phyloP scores from a whole-genome alignment of 2,888 invertebrate genomes.

The Clunio marinus region DNA sequence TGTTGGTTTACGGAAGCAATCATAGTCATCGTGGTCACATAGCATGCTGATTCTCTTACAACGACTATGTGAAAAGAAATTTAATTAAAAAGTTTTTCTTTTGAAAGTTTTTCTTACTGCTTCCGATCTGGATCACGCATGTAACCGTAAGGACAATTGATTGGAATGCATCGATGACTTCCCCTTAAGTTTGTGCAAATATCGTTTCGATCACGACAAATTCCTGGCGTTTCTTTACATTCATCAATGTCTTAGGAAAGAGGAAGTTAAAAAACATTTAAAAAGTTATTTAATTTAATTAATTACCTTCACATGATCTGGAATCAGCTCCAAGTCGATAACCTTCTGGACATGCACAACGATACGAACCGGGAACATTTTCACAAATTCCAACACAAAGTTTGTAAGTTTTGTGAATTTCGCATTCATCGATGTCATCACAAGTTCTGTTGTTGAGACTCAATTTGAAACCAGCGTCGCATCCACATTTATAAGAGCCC shows the following conservation, averaged over 20 bases:
- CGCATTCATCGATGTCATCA: conserved; percentile 82
- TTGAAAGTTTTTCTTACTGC: conserved; percentile 61
- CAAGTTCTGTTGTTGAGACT: conserved; percentile 60
- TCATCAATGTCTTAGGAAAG: conserved; percentile 63
- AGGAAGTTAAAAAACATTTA: no score
- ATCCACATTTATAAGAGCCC: conserved; percentile 82
- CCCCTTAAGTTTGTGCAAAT: conserved; percentile 90
- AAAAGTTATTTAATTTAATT: background rate
- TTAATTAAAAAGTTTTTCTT: conserved; percentile 15
- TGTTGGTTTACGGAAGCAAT: conserved; percentile 75
- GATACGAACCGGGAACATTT: conserved; percentile 82
- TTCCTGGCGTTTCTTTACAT: conserved; percentile 53
- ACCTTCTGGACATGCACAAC: conserved; percentile 67
- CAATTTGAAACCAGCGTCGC: conserved; percentile 77
- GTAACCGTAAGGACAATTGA: conserved; percentile 83
- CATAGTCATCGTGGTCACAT: conserved; percentile 68
- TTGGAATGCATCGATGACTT: conserved; percentile 77
- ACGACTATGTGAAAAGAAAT: conserved; percentile 58
- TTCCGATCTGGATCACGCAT: conserved; percentile 68
- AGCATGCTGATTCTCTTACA: conserved; percentile 68
- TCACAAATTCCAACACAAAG: conserved; percentile 74
- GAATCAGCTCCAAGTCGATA: conserved; percentile 71
- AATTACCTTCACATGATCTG: conserved; percentile 74
- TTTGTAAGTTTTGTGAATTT: conserved; percentile 65
- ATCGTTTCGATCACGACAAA: conserved; percentile 60